Percentiles rank a stretch among this genome's conserved stretches.
These are phyloP conservation scores for Cyclargus thomasi DNA, from an alignment of 1,140 invertebrate genomes.

Conservation along the genomic window DNA sequence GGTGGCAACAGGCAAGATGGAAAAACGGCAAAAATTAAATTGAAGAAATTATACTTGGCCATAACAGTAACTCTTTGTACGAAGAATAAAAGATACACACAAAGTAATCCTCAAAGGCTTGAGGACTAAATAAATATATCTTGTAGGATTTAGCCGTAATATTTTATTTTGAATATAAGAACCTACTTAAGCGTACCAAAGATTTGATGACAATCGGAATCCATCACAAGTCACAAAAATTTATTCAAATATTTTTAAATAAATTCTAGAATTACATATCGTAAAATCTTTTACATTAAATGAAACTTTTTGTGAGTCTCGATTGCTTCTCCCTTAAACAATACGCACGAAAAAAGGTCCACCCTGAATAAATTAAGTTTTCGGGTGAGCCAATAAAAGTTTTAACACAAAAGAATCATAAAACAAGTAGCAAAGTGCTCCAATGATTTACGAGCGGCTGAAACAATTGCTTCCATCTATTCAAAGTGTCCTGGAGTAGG, in stretches of 20 bases:
- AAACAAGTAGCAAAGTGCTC: slow-evolving; percentile 62
- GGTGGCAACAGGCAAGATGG: too few species aligned
- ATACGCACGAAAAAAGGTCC: slow-evolving; percentile 24
- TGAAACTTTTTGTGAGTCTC: background rate
- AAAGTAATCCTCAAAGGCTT: too few species aligned
- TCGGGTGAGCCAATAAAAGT: slow-evolving; percentile 67
- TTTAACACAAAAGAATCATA: slow-evolving; percentile 74
- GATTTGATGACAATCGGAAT: too few species aligned
- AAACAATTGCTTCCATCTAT: slow-evolving; percentile 60
- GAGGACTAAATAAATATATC: too few species aligned
- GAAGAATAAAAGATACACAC: too few species aligned
- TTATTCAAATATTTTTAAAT: background rate
- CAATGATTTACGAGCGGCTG: slow-evolving; percentile 63
- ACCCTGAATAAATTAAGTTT: slow-evolving; percentile 74
- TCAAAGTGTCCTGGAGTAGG: slow-evolving; percentile 61
- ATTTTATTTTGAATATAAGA: too few species aligned
- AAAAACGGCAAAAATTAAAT: too few species aligned
- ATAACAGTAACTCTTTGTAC: too few species aligned
- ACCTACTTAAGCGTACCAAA: too few species aligned
- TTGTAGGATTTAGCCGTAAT: too few species aligned
- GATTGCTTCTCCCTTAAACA: background rate
- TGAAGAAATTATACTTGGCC: too few species aligned
- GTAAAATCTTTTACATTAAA: background rate
- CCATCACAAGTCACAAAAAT: background rate
- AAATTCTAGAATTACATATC: background rate